Evolutionary conservation across 2,888 invertebrate species (phyloP).

Genomic region (Drosophila crucigera): DNA sequence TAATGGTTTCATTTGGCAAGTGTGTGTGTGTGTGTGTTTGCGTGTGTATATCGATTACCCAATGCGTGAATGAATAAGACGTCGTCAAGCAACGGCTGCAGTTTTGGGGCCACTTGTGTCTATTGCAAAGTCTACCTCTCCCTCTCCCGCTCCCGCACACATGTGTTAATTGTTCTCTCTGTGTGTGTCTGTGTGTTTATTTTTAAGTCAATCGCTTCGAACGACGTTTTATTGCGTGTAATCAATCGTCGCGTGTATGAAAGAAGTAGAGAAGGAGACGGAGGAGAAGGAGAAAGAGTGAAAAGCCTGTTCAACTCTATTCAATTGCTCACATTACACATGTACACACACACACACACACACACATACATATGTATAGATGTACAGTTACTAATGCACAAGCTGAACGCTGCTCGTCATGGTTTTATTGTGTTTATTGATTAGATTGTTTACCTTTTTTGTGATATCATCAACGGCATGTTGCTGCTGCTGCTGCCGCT

Average conservation of each 20-base stretch:
- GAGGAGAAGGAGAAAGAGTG: neutral
- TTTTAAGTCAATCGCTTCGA: conserved; percentile 78
- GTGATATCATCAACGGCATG: conserved; percentile 70
- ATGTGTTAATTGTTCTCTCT: conserved; percentile 52
- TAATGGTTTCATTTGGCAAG: conserved; percentile 75
- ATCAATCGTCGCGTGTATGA: conserved; percentile 74
- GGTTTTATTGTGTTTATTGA: conserved; percentile 74
- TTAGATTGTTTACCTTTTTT: conserved; percentile 79
- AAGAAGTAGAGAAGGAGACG: conserved; percentile 13
- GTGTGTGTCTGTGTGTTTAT: conserved; percentile 55
- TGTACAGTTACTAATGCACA: conserved; percentile 4
- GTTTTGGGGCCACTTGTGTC: conserved; percentile 65
- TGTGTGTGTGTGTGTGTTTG: conserved; percentile 6
- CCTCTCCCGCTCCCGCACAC: conserved; percentile 13
- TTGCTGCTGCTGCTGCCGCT: conserved; percentile 7
- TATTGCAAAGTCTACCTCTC: conserved; percentile 39
- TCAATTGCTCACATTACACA: conserved; percentile 52
- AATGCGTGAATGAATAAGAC: conserved; percentile 78
- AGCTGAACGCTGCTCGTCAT: conserved; percentile 48
- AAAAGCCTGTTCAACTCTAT: conserved; percentile 41
- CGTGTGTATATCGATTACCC: conserved; percentile 70
- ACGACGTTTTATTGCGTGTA: conserved; percentile 76
- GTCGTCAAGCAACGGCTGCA: conserved; percentile 55
- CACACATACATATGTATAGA: conserved; percentile 11
- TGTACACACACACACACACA: neutral